Base-by-base conservation (phyloP, 2,888 invertebrate genomes). In the Petrolisthes cinctipes region DNA sequence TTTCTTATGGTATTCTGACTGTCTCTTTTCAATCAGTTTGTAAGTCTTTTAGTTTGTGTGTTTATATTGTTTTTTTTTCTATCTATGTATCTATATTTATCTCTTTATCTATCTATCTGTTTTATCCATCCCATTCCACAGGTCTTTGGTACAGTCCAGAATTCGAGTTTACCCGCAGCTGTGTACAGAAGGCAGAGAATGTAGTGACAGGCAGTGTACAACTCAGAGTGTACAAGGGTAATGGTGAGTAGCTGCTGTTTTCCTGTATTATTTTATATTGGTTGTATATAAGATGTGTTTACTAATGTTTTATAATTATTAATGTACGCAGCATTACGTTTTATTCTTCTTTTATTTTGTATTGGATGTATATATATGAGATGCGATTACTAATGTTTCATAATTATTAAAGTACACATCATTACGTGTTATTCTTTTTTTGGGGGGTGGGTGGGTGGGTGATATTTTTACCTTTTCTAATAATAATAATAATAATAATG, bases 111-210 rank as follows among this genome's bases (percentile, higher is more conserved):
- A 56, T 17, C 56, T 6, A 9, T 57, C 5, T 23, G 51, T 76
- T 37, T 9, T 11, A 53, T 51, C 4, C 5, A 53, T 51, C 61
- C 17, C 57, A 91, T 78, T 68, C 57, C 91, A 1, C 86, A 93
- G 94, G 97, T 9, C 96, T 96, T 92, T 97, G 97, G 97, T 97
- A 96, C 93, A 96, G 96, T 79, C 97, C 97, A 0, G 97, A 97
- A 93, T 96, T 96, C 11, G 94, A 94, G 85, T 97, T 94, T 92
- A 94, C 95, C 0, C 94, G 95, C 54, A 94, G 94, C 90, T 96
- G 96, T 92, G 94, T 97, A 83, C 94, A 94, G 91, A 91, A 95
- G 81, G 96, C 97, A 0, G 96, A 97, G 92, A 94, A 95, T 91
- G 93, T 93, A 79, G 96, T 97, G 0, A 95, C 94, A 75, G 97